These are phyloP conservation scores for Oscheius onirici DNA, from an alignment of 2,888 invertebrate species.

Conservation along the genomic window DNA sequence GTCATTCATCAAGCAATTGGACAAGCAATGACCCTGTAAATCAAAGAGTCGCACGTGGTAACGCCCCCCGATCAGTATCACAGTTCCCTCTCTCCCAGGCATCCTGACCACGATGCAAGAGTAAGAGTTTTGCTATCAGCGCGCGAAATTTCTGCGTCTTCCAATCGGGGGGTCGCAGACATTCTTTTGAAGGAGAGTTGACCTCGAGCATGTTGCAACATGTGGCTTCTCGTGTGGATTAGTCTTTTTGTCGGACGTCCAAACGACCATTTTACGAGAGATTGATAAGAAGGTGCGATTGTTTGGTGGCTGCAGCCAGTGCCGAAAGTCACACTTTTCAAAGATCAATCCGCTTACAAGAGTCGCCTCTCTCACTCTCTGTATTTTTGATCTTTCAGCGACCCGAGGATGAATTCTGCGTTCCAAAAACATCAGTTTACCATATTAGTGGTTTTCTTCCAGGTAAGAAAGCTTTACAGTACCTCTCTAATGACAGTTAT, in stretches of 20 bases:
- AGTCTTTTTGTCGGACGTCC: conserved; percentile 15
- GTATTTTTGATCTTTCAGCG: conserved; percentile 30
- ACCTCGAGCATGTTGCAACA: neutral
- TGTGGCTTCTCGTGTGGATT: neutral
- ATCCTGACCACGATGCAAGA: conserved; percentile 14
- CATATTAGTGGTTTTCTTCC: conserved; percentile 48
- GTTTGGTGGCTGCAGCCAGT: conserved; percentile 8
- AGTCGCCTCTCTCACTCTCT: neutral
- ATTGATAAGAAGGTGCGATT: conserved; percentile 25
- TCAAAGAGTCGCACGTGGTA: conserved; percentile 24
- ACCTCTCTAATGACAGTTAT: neutral
- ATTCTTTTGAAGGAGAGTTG: conserved; percentile 1
- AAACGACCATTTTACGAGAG: conserved; percentile 28
- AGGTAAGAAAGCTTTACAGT: conserved; percentile 33
- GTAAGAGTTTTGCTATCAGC: conserved; percentile 1
- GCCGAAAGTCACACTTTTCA: conserved; percentile 27
- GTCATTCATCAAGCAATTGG: conserved; percentile 25
- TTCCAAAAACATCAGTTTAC: conserved; percentile 64
- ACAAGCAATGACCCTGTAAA: conserved; percentile 32
- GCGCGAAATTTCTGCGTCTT: neutral
- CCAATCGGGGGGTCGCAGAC: neutral
- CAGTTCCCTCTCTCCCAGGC: neutral
- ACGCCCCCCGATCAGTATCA: conserved; percentile 22
- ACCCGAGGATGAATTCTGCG: conserved; percentile 44
- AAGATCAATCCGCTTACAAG: conserved; percentile 21